Conservation (phyloP, 2,888 invertebrate species). For the Amitus sp. region DNA sequence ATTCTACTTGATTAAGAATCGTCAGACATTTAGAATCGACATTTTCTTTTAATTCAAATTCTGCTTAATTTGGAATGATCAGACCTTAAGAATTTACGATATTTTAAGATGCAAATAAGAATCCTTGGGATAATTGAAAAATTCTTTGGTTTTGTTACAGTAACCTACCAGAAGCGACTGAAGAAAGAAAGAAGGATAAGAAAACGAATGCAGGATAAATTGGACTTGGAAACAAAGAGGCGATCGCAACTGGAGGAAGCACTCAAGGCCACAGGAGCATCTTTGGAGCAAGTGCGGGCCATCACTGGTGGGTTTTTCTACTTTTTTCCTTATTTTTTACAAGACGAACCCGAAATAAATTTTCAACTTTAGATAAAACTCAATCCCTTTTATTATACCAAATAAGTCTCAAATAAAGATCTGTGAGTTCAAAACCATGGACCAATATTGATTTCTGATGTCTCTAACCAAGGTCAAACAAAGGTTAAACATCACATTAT, state of each 20-base stretch:
- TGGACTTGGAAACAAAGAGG: slow-evolving; percentile 83
- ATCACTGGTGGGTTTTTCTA: slow-evolving; percentile 75
- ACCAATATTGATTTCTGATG: too few relatives aligned
- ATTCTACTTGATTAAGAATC: neutral
- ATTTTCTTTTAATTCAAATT: too few relatives aligned
- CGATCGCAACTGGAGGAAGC: slow-evolving; percentile 84
- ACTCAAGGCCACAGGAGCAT: slow-evolving; percentile 79
- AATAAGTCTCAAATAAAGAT: too few relatives aligned
- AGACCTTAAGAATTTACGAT: neutral
- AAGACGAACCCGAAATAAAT: too few relatives aligned
- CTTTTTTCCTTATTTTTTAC: neutral
- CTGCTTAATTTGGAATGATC: too few relatives aligned
- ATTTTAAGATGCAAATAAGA: neutral
- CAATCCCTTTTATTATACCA: too few relatives aligned
- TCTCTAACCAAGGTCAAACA: too few relatives aligned
- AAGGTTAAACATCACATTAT: too few relatives aligned
- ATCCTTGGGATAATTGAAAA: neutral
- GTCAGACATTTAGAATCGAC: neutral
- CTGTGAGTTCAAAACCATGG: too few relatives aligned
- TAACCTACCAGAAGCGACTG: slow-evolving; percentile 88
- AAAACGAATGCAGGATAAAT: slow-evolving; percentile 85
- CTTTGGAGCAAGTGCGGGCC: slow-evolving; percentile 80
- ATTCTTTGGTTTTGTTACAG: slow-evolving; percentile 68
- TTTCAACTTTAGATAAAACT: too few relatives aligned
- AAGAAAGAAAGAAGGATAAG: slow-evolving; percentile 87